These are phyloP conservation scores for Ametastegia equiseti DNA, from an alignment of 2,888 invertebrate species.

Conservation along the genomic window DNA sequence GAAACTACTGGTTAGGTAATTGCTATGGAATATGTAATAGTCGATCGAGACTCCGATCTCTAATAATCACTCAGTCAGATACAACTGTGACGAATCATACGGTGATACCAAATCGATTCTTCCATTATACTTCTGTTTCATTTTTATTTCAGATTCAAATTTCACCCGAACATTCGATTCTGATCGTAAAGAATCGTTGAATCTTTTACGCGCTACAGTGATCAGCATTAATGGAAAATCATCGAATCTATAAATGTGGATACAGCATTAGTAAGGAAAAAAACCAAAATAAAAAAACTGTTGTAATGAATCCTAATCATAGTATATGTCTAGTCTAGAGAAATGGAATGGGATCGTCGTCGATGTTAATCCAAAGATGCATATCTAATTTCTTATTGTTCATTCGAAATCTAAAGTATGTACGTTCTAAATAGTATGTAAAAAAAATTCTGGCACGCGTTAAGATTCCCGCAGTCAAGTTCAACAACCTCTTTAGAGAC, in stretches of 20 bases:
- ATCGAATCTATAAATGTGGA: background rate
- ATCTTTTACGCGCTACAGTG: too few relatives aligned
- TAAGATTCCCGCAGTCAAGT: slow-evolving; percentile 13
- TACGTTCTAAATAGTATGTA: background rate
- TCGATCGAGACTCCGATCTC: background rate
- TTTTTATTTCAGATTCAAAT: too few relatives aligned
- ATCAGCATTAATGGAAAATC: background rate
- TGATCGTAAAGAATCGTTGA: too few relatives aligned
- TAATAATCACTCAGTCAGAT: slow-evolving; percentile 5
- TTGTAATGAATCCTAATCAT: background rate
- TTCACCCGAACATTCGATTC: too few relatives aligned
- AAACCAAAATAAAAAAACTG: background rate
- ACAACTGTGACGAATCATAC: background rate
- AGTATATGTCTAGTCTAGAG: background rate
- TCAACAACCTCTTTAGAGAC: slow-evolving; percentile 21
- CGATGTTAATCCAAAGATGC: slow-evolving; percentile 34
- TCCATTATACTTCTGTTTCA: background rate
- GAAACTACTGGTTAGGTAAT: slow-evolving; percentile 27
- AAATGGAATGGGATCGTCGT: background rate
- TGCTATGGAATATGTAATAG: background rate
- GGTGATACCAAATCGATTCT: background rate
- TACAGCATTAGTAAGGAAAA: background rate
- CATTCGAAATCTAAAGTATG: slow-evolving; percentile 23
- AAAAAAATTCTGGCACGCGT: slow-evolving; percentile 24
- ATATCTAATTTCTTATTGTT: slow-evolving; percentile 41